phyloP scores from a whole-genome alignment of 1,140 invertebrate species.

The Caenorhabditis briggsae region DNA sequence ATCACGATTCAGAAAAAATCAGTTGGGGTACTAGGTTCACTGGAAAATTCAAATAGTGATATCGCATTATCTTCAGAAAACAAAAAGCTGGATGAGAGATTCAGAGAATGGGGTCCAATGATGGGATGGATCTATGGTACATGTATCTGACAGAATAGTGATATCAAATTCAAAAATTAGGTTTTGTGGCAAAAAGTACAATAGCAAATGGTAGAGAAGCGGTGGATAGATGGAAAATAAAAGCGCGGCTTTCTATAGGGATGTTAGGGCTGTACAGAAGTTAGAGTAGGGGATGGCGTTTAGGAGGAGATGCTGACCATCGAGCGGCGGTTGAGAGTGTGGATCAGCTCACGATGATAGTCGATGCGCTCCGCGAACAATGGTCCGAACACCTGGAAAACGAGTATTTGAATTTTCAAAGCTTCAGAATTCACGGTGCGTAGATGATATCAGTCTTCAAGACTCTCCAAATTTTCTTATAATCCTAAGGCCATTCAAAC shows the following conservation, averaged over 20 bases:
- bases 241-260: background rate
- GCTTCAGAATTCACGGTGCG: too few relatives aligned
- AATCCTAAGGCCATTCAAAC: too few relatives aligned
- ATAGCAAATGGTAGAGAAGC: too few relatives aligned
- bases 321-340: constrained; percentile 40
- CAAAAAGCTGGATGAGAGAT: too few relatives aligned
- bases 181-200: background rate
- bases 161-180: background rate
- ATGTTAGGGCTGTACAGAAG: too few relatives aligned
- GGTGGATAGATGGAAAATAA: background rate
- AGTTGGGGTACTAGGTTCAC: background rate
- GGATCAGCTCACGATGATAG: constrained; percentile 40
- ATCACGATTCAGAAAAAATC: background rate
- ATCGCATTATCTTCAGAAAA: constrained; percentile 19
- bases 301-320: background rate
- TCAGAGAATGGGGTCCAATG: too few relatives aligned
- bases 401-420: background rate
- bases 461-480: too few relatives aligned
- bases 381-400: constrained; percentile 4
- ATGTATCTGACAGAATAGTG: too few relatives aligned
- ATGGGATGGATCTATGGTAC: too few relatives aligned
- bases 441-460: too few relatives aligned
- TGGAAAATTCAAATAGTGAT: constrained; percentile 3
- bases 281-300: too few relatives aligned
- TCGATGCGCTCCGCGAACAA: constrained; percentile 37